These are phyloP conservation scores for Sesia apiformis DNA, from an alignment of 2,888 invertebrate genomes.

Conservation along the genomic window DNA sequence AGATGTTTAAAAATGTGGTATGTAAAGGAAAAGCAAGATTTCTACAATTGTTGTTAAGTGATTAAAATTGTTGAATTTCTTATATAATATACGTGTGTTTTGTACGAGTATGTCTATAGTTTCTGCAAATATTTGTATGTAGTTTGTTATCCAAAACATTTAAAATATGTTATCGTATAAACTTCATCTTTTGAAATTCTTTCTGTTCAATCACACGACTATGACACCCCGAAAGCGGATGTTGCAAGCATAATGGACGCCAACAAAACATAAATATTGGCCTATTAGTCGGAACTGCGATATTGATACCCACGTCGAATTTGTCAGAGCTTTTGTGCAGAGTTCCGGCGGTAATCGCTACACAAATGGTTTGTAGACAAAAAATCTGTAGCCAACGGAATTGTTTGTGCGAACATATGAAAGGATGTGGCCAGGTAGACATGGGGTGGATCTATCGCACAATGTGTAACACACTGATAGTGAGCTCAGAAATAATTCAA, in stretches of 20 bases:
- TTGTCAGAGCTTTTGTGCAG: slow-evolving; percentile 57
- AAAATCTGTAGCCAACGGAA: slow-evolving; percentile 35
- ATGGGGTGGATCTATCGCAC: slow-evolving; percentile 42
- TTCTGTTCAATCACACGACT: slow-evolving; percentile 8
- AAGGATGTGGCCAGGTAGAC: slow-evolving; percentile 56
- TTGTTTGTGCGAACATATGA: slow-evolving; percentile 48
- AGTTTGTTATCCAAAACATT: no score
- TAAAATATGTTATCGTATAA: no score
- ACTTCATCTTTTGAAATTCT: not conserved
- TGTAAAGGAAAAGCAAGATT: no score
- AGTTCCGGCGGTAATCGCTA: slow-evolving; percentile 64
- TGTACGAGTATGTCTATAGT: no score
- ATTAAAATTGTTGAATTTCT: no score
- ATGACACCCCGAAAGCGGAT: slow-evolving; percentile 38
- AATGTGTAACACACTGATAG: slow-evolving; percentile 32
- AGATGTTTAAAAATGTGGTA: no score
- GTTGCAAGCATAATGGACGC: slow-evolving; percentile 44
- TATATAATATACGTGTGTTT: no score
- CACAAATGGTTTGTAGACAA: slow-evolving; percentile 44
- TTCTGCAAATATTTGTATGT: no score
- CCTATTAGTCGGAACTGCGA: slow-evolving; percentile 65
- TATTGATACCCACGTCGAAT: slow-evolving; percentile 57
- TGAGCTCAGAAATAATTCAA: slow-evolving; percentile 39
- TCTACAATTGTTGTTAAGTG: no score
- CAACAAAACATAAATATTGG: slow-evolving; percentile 63